Percentiles rank a stretch among this genome's conserved stretches.
Evolutionary conservation across 2,113 vertebrate genomes (phyloP).

Genomic region (Leptosomus discolor): DNA sequence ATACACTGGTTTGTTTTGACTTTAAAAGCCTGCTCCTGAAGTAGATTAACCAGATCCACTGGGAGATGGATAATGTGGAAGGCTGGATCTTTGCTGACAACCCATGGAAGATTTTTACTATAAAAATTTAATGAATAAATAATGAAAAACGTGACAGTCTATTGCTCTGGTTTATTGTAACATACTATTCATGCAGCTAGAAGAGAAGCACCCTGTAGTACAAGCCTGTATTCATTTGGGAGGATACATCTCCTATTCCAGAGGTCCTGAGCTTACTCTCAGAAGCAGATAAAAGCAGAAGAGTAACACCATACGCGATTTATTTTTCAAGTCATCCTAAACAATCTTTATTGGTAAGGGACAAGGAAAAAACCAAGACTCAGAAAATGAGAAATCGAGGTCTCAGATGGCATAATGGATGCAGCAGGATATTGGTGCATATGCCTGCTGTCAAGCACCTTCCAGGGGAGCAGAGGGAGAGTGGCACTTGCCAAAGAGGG

Average conservation of each 20-base stretch:
- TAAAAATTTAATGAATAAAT: slow-evolving; percentile 34
- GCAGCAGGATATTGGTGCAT: not conserved
- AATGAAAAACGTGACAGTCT: not conserved
- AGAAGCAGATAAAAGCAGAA: not conserved
- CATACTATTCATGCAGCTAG: not conserved
- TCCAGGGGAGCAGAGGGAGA: accelerated
- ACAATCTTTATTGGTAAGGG: not conserved
- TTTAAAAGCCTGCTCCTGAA: not conserved
- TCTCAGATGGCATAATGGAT: not conserved
- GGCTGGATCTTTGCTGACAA: not conserved
- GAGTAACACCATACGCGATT: not conserved
- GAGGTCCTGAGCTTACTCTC: not conserved
- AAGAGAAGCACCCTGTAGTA: not conserved
- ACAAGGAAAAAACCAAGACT: accelerated
- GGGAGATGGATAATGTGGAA: not conserved
- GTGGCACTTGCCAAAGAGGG: not conserved
- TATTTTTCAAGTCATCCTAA: not conserved
- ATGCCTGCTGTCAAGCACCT: not conserved
- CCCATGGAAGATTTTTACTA: not conserved
- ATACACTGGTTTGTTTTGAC: not conserved
- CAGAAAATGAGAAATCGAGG: not conserved
- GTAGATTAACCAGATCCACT: not conserved
- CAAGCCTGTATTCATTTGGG: not conserved
- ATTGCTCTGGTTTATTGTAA: not conserved
- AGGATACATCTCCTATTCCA: not conserved